Evolutionary conservation across 2,797 vertebrate species (phyloP).

Genomic region (Lepilemur septentrionalis): DNA sequence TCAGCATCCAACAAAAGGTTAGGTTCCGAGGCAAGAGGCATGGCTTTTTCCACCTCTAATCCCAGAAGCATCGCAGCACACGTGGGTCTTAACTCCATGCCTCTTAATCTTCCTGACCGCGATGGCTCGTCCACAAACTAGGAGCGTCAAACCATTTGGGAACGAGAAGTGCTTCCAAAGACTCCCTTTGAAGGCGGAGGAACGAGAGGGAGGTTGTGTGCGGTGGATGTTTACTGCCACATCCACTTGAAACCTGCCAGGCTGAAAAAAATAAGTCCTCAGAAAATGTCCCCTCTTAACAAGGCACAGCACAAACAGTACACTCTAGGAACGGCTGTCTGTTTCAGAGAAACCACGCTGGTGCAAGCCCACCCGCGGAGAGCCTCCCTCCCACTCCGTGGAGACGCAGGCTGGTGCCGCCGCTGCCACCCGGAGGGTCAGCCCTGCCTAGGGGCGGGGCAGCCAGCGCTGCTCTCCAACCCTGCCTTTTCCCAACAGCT

Average conservation of each 20-base stretch:
- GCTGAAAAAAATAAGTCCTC: not conserved
- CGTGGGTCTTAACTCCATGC: not conserved
- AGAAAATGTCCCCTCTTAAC: not conserved
- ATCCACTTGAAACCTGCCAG: not conserved
- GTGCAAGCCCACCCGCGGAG: accelerated
- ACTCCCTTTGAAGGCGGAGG: not conserved
- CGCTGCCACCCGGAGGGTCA: accelerated
- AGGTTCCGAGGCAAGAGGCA: not conserved
- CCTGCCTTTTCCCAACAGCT: not conserved
- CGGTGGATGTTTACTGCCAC: not conserved
- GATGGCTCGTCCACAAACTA: not conserved
- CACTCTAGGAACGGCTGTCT: accelerated
- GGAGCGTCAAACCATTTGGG: not conserved
- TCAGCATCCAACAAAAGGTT: not conserved
- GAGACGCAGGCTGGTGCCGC: accelerated
- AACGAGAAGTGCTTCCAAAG: not conserved
- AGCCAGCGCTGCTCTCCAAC: not conserved
- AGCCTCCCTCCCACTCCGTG: accelerated
- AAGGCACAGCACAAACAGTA: not conserved
- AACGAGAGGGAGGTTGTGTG: not conserved
- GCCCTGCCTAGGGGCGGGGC: not conserved
- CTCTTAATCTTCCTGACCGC: not conserved
- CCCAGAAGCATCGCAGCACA: not conserved
- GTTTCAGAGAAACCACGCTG: not conserved
- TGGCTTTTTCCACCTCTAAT: not conserved